Percentiles rank a stretch among this genome's conserved stretches.
Conservation (phyloP, 2,113 vertebrate genomes). For the Lanius collurio region DNA sequence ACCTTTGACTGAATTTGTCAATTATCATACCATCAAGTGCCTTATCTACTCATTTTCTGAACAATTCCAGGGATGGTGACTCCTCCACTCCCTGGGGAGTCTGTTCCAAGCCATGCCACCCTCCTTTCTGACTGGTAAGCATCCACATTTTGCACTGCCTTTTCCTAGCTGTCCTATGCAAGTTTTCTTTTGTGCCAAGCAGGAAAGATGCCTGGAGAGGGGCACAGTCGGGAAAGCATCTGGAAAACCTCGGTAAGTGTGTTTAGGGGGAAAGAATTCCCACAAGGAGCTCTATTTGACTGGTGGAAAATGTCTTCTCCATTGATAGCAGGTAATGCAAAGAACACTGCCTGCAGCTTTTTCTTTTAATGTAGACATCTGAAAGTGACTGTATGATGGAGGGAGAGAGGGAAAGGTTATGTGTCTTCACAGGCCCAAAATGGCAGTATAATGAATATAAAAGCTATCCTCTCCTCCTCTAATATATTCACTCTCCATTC, state of each 20-base stretch:
- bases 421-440: constrained; percentile 69
- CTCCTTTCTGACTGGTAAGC: background rate
- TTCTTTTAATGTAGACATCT: constrained; percentile 76
- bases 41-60: background rate
- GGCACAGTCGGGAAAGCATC: background rate
- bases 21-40: background rate
- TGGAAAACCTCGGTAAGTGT: background rate
- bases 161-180: background rate
- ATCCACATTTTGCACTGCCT: background rate
- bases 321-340: constrained; percentile 68
- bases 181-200: background rate
- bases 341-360: constrained; percentile 67
- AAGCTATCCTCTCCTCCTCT: constrained; percentile 68
- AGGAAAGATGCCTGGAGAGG: background rate
- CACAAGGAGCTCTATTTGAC: constrained; percentile 52
- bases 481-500: constrained; percentile 74
- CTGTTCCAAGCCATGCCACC: background rate
- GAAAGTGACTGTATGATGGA: constrained; percentile 70
- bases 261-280: constrained; percentile 38
- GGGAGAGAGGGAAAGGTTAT: constrained; percentile 69
- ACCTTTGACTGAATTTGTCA: background rate
- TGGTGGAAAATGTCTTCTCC: constrained; percentile 62
- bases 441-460: constrained; percentile 74
- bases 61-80: background rate
- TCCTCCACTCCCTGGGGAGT: background rate